A percentile compares a stretch with the other conserved stretches of the same genome.
Evolutionary conservation across 1,140 invertebrate species (phyloP).

Genomic region (Agrilus planipennis): DNA sequence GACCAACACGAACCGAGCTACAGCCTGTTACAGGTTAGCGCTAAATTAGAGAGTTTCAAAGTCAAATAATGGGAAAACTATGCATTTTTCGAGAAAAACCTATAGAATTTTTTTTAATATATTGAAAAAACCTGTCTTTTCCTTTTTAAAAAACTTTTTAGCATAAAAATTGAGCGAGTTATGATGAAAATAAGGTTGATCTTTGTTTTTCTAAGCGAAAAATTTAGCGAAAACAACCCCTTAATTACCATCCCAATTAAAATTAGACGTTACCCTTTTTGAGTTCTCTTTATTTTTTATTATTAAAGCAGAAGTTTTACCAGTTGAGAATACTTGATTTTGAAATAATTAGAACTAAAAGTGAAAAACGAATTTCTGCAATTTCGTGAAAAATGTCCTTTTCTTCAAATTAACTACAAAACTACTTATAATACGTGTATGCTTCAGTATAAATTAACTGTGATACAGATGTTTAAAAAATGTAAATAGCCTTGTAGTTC

Average conservation of each 20-base stretch:
- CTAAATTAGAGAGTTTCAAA: no score
- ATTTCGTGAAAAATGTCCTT: background rate
- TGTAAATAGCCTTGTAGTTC: background rate
- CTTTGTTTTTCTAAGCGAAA: background rate
- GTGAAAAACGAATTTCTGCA: no score
- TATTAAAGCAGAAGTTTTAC: background rate
- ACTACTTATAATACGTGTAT: background rate
- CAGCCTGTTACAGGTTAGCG: background rate
- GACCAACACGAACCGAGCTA: background rate
- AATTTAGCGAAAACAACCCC: no score
- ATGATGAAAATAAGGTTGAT: slow-evolving; percentile 1
- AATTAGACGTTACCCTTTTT: no score
- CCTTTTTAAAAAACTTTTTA: background rate
- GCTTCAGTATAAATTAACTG: background rate
- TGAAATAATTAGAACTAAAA: no score
- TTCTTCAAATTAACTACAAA: background rate
- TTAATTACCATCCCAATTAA: no score
- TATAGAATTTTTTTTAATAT: no score
- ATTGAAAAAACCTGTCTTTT: background rate
- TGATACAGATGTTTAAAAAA: background rate
- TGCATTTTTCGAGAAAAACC: no score
- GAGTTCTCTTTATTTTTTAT: no score
- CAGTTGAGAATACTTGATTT: background rate
- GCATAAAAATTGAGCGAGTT: slow-evolving; percentile 1
- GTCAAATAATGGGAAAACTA: no score